Percentiles rank a stretch among this genome's conserved stretches.
These are phyloP conservation scores for Xanthia icteritia DNA, from an alignment of 2,888 invertebrate species.

Conservation along the genomic window DNA sequence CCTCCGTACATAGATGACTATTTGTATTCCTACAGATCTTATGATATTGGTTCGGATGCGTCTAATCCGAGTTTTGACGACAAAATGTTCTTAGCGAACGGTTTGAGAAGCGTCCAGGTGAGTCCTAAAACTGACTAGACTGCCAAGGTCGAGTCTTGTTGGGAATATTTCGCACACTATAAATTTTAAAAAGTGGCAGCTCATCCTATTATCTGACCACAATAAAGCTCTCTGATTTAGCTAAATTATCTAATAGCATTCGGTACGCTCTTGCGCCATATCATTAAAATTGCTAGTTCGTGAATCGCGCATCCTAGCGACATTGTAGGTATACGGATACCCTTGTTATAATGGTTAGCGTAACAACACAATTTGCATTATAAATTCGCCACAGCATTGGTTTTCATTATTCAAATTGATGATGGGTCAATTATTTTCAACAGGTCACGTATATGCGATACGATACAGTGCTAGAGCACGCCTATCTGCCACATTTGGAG, in stretches of 20 bases:
- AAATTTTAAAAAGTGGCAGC: not conserved
- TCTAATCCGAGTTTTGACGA: constrained; percentile 72
- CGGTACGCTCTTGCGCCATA: constrained; percentile 48
- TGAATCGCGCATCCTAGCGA: constrained; percentile 49
- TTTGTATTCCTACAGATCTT: constrained; percentile 79
- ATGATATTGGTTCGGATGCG: constrained; percentile 78
- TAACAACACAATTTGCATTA: constrained; percentile 63
- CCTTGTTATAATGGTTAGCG: constrained; percentile 56
- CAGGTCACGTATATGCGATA: constrained; percentile 93
- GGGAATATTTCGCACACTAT: not conserved
- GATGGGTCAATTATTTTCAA: constrained; percentile 65
- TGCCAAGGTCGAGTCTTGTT: not conserved
- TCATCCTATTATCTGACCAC: not conserved
- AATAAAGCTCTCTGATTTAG: constrained; percentile 20
- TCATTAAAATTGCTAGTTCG: constrained; percentile 44
- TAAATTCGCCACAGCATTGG: constrained; percentile 58
- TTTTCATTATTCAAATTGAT: constrained; percentile 60
- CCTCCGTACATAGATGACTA: constrained; percentile 84
- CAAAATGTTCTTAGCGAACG: constrained; percentile 85
- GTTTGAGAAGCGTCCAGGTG: constrained; percentile 85
- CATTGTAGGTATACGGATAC: constrained; percentile 55
- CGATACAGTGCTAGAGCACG: constrained; percentile 94
- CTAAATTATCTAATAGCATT: constrained; percentile 36
- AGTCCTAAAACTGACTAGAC: constrained; percentile 51
- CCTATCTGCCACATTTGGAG: constrained; percentile 93